Conservation (phyloP, 2,797 vertebrate species). For the Peromyscus attwateri region DNA sequence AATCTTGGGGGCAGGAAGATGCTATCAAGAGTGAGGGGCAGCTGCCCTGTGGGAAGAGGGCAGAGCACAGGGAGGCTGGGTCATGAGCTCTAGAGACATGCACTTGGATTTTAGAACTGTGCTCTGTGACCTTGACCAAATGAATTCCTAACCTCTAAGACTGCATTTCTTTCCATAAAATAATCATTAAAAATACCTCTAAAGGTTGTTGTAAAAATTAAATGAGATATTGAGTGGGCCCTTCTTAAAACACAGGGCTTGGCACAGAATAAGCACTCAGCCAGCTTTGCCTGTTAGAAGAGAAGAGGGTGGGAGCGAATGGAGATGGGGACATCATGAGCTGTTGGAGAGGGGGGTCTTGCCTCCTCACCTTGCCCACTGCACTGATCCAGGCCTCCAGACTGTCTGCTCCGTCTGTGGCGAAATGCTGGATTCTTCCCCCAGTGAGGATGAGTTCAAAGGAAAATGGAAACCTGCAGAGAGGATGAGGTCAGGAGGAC, state of each 20-base stretch:
- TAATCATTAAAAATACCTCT: constrained; percentile 3
- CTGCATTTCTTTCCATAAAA: background rate
- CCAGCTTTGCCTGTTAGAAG: background rate
- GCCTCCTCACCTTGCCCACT: constrained; percentile 90
- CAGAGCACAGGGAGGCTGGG: background rate
- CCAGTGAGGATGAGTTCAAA: constrained; percentile 94
- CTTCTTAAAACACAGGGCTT: background rate
- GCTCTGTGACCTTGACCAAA: constrained; percentile 33
- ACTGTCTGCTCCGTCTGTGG: constrained; percentile 91
- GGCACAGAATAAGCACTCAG: background rate
- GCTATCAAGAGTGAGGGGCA: background rate
- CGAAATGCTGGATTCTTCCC: constrained; percentile 95
- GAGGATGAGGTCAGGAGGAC: background rate
- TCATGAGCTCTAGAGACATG: background rate
- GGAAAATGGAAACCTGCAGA: constrained; percentile 93
- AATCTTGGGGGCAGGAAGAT: background rate
- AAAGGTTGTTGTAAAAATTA: constrained; percentile 18
- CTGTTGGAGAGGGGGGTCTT: background rate
- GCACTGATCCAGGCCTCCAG: constrained; percentile 95
- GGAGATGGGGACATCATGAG: background rate
- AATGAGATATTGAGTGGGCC: constrained; percentile 40
- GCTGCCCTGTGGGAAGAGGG: background rate
- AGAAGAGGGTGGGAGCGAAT: background rate
- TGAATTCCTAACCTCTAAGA: constrained; percentile 30
- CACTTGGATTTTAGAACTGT: background rate